phyloP scores from a whole-genome alignment of 2,888 invertebrate species.

The Leucania comma region DNA sequence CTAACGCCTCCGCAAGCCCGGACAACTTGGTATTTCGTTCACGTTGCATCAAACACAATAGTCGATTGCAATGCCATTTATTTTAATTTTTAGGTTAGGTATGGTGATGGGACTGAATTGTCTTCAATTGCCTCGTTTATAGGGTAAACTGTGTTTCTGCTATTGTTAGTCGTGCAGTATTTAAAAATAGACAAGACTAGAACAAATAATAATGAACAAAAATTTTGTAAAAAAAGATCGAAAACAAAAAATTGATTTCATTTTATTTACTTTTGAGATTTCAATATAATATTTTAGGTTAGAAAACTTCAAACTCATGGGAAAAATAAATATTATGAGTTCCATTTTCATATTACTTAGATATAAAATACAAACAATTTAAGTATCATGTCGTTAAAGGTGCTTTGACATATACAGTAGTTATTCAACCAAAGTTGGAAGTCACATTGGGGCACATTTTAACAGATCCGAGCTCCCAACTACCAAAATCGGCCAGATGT shows the following conservation, averaged over 20 bases:
- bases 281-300: too few species aligned
- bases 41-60: conserved; percentile 66
- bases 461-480: too few species aligned
- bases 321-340: not conserved
- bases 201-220: not conserved
- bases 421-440: too few species aligned
- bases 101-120: conserved; percentile 36
- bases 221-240: not conserved
- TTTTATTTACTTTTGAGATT: too few species aligned
- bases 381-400: too few species aligned
- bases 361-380: too few species aligned
- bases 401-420: too few species aligned
- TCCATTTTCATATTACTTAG: not conserved
- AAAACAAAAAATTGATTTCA: too few species aligned
- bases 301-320: too few species aligned
- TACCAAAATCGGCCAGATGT: too few species aligned
- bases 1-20: conserved; percentile 88
- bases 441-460: too few species aligned
- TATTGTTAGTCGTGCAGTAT: conserved; percentile 24
- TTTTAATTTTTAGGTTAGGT: conserved; percentile 55
- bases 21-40: conserved; percentile 68
- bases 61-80: conserved; percentile 54
- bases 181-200: conserved; percentile 20
- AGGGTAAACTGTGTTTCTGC: conserved; percentile 17
- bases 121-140: conserved; percentile 48